Percentiles rank a stretch among this genome's conserved stretches.
Conservation (phyloP, 2,888 invertebrate species). For the Synanthedon myopaeformis region DNA sequence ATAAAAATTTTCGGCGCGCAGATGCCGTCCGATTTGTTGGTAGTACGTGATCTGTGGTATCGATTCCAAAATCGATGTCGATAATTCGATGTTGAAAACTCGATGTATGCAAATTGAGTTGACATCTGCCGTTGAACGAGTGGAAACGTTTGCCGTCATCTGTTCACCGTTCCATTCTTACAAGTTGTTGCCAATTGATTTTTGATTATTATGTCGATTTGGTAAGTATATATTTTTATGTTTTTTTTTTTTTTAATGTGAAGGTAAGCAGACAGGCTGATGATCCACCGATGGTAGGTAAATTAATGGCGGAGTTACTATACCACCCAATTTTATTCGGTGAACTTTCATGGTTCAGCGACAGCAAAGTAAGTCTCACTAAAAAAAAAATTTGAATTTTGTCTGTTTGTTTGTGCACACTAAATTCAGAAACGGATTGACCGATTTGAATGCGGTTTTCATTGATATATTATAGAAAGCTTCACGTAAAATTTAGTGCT, state of each 20-base stretch:
- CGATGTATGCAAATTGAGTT: constrained; percentile 5
- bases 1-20: constrained; percentile 8
- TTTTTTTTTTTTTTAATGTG: neutral
- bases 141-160: neutral
- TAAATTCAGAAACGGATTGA: no score
- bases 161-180: neutral
- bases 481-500: no score
- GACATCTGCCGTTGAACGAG: neutral
- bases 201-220: neutral
- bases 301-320: no score
- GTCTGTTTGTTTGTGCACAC: no score
- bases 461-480: no score
- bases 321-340: no score
- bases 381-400: no score
- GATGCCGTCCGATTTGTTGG: constrained; percentile 23
- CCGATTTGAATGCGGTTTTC: no score
- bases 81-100: constrained; percentile 19
- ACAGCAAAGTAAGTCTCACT: no score
- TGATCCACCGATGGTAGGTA: no score
- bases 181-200: neutral
- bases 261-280: no score
- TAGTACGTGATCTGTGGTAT: constrained; percentile 19
- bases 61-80: constrained; percentile 15
- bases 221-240: neutral
- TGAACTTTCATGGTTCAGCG: no score